Evolutionary conservation across 2,888 invertebrate species (phyloP).

Genomic region (Lithophane leautieri): DNA sequence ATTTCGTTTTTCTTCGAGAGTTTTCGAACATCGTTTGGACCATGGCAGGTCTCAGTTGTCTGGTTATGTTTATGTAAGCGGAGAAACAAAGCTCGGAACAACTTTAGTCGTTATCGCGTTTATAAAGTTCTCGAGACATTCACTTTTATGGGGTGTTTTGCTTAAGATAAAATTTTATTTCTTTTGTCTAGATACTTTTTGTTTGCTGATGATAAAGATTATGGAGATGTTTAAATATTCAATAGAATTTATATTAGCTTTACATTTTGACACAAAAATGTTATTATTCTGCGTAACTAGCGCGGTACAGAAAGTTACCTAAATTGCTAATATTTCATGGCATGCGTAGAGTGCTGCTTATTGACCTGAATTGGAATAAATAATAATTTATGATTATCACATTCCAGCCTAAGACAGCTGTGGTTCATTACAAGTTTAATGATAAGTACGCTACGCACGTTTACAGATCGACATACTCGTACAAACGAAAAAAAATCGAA

Average conservation of each 20-base stretch:
- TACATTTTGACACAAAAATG: neutral
- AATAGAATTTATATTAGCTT: constrained; percentile 12
- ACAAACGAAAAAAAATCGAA: neutral
- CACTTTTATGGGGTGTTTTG: constrained; percentile 90
- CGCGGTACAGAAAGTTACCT: neutral
- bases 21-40: constrained; percentile 48
- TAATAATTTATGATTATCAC: neutral
- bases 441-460: too few relatives aligned
- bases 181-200: constrained; percentile 83
- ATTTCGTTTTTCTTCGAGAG: constrained; percentile 58
- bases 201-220: constrained; percentile 74
- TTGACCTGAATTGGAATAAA: neutral
- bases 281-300: neutral
- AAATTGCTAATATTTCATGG: neutral
- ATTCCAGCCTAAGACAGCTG: neutral
- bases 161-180: constrained; percentile 88
- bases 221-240: constrained; percentile 41
- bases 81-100: constrained; percentile 87
- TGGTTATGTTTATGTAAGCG: constrained; percentile 87
- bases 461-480: neutral
- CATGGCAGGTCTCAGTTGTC: constrained; percentile 68
- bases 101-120: constrained; percentile 90
- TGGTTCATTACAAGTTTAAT: neutral
- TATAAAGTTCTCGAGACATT: constrained; percentile 90
- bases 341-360: neutral